Evolutionary conservation across 2,113 vertebrate species (phyloP), one percentile per base, ranked within the genome.

Genomic region (Mystacornis crossleyi): DNA sequence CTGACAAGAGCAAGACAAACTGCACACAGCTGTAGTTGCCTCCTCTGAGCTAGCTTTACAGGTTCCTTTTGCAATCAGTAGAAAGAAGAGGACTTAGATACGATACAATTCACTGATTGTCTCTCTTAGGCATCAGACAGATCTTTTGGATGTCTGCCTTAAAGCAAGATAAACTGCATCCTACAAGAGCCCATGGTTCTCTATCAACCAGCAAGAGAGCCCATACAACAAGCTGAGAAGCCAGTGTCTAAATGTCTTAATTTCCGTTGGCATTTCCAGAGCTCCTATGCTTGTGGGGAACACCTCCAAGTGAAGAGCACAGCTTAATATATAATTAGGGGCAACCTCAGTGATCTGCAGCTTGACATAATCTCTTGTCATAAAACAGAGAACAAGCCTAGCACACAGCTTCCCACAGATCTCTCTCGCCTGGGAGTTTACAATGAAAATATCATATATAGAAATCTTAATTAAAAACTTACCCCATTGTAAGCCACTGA

Each of bases 391-490:
- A 71, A n/a, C 60, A 81, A 65, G 25, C 36, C 4, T 55, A 25
- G 8, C 23, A 6, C 4, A 40, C 21, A 69, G 8, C 33, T 29
- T 80, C 14, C 10, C n/a, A 25, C 7, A 61, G 42, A 14, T 10
- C 9, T 36, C 42, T 79, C 31, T 62, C 34, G 26, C 18, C n/a
- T 73, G 36, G 69, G 18, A 51, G 11, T 53, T 96, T 69, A 53
- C 24, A 85, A 47, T 31, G 17, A 61, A 95, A 91, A 75, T 48
- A 77, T 33, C 66, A 53, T 17, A 64, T 70, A 92, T 40, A 82
- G 25, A 82, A 82, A 91, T 88, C 79, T 90, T 92, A 96, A 95
- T 95, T 94, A 88, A 95, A 94, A 95, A 16, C 19, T 87, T 87
- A 13, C 10, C 42, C 43, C 12, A 36, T 9, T 2, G 0, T 69